These are phyloP conservation scores for Portunus trituberculatus DNA, from an alignment of 1,140 invertebrate genomes.

Conservation along the genomic window DNA sequence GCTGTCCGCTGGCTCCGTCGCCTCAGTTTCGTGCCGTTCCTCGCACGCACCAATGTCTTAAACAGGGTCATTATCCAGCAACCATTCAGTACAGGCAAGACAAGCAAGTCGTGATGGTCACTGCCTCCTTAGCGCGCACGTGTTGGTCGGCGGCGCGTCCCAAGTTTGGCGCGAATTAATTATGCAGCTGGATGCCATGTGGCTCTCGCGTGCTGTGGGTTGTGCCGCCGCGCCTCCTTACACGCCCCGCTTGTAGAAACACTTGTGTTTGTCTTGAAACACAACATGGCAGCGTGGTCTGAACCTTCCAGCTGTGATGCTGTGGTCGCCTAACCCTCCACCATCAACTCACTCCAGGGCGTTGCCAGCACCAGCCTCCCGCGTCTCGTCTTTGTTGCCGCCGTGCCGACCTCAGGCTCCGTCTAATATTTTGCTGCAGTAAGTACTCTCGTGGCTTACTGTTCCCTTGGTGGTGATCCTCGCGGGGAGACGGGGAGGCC, in stretches of 20 bases:
- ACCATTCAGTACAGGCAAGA: background rate
- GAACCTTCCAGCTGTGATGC: background rate
- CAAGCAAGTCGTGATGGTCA: background rate
- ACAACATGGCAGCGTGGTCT: background rate
- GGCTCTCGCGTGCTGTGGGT: constrained; percentile 27
- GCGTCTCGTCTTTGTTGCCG: background rate
- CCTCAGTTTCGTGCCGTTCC: background rate
- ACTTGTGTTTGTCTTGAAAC: background rate
- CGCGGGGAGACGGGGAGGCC: background rate
- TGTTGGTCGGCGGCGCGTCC: constrained; percentile 17
- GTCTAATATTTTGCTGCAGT: background rate
- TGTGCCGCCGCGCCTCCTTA: background rate
- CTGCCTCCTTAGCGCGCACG: constrained; percentile 41
- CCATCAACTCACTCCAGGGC: background rate
- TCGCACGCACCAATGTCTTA: background rate
- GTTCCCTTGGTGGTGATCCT: background rate
- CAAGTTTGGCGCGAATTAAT: constrained; percentile 64
- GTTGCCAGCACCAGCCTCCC: background rate
- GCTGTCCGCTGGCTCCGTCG: background rate
- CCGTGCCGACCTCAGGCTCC: background rate
- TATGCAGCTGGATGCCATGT: constrained; percentile 70
- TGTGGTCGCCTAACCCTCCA: background rate
- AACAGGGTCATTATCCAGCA: background rate
- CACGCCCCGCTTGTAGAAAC: background rate
- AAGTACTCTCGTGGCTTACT: background rate